Evolutionary conservation across 2,797 vertebrate species (phyloP).

Genomic region (Fratercula arctica): DNA sequence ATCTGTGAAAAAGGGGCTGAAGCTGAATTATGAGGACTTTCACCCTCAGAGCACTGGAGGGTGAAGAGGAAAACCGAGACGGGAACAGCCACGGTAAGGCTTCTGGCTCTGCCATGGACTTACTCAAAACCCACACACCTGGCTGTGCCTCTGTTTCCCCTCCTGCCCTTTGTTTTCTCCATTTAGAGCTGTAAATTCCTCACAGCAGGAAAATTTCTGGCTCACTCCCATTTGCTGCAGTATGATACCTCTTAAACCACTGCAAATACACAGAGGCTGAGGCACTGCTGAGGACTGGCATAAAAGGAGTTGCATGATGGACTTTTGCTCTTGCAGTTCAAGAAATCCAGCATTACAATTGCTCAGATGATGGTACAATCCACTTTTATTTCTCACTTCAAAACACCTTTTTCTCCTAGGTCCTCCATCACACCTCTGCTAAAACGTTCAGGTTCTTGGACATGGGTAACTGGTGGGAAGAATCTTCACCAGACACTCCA

Average conservation of each 20-base stretch:
- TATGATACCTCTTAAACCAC: neutral
- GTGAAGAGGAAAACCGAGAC: neutral
- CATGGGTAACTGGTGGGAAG: neutral
- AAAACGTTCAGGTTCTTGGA: neutral
- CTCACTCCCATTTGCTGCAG: neutral
- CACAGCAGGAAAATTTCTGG: neutral
- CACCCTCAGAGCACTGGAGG: rapidly evolving
- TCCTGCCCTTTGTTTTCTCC: neutral
- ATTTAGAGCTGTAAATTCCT: neutral
- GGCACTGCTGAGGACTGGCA: neutral
- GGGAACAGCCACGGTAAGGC: neutral
- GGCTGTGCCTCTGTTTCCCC: neutral
- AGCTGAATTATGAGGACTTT: neutral
- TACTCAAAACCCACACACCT: neutral
- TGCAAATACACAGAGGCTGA: neutral
- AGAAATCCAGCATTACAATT: neutral
- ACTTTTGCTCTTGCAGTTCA: neutral
- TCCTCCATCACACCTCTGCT: neutral
- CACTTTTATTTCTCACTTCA: neutral
- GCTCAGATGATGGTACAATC: neutral
- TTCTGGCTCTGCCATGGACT: neutral
- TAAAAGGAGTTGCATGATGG: neutral
- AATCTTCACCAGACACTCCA: neutral
- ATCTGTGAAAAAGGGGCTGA: neutral
- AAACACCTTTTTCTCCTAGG: neutral